These are phyloP conservation scores for Callyntrura sp. DNA, from an alignment of 2,888 invertebrate species.

Conservation along the genomic window DNA sequence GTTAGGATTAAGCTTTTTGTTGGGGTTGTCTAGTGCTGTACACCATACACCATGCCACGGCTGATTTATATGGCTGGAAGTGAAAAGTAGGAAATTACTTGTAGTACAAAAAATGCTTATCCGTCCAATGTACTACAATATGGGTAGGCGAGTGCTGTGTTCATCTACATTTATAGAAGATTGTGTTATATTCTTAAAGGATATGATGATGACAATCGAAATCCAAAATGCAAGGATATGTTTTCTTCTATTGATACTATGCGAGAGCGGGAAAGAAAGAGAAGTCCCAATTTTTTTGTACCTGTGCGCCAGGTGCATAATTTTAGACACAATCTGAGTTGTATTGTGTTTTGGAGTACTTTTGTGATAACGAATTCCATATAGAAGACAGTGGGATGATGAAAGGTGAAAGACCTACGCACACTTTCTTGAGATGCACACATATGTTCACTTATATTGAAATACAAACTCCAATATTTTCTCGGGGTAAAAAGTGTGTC, in stretches of 20 bases:
- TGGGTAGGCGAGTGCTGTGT: not conserved
- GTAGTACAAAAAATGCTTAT: not conserved
- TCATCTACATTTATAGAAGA: not conserved
- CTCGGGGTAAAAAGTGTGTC: not conserved
- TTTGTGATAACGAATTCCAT: conserved; percentile 44
- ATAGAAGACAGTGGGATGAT: conserved; percentile 60
- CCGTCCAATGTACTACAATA: not conserved
- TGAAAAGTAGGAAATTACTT: not conserved
- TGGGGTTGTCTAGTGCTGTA: no score
- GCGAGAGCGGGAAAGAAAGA: not conserved
- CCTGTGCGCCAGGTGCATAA: conserved; percentile 53
- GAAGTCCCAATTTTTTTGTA: conserved; percentile 14
- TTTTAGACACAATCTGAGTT: conserved; percentile 44
- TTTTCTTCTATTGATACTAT: not conserved
- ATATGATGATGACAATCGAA: conserved; percentile 12
- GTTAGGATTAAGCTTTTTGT: no score
- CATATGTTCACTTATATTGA: not conserved
- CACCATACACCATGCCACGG: no score
- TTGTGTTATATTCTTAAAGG: no score
- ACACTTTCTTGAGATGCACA: conserved; percentile 43
- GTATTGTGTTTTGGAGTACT: conserved; percentile 50
- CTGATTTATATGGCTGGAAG: no score
- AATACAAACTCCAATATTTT: conserved; percentile 3
- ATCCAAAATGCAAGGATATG: not conserved
- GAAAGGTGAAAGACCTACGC: conserved; percentile 76